Base-by-base conservation (phyloP, 1,140 invertebrate genomes). In the Drosophila busckii region DNA sequence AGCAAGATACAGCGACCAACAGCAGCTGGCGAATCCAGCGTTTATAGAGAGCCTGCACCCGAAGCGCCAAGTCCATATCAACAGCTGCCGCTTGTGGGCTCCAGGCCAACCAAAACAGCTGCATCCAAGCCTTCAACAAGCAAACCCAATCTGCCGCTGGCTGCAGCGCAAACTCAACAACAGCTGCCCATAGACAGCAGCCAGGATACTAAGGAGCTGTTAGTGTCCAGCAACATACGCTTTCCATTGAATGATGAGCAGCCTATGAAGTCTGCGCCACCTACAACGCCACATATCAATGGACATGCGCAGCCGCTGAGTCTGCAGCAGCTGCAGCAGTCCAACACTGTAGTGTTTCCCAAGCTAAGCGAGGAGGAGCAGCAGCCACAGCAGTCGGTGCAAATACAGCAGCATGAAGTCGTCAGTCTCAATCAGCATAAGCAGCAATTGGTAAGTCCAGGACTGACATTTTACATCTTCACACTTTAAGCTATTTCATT, bases 331-430 rank as follows among this genome's bases (percentile, higher is more conserved):
- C 60, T 84, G 6, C 84, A 86, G 10, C 60, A 66, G 34, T 22
- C 62, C n/a, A 87, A 85, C 48, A 65, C 71, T 0, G 78, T 87
- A 1, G 85, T 84, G 4, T 87, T 87, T 9, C 85, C 85, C 20
- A 84, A 84, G 41, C 19, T 59, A 15, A 54, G 49, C 23, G 78
- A 84, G 5, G 75, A 82, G 15, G 25, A 20, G 1, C n/a, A n/a
- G 5, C 16, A 4, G 32, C 29, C 9, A 52, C n/a, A 26, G n/a
- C 12, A 20, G 0, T 59, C 53, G 29, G 69, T 87, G 16, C 75
- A 84, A 44, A 86, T 86, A n/a, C 84, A 86, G 32, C 75, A 87
- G 42, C 83, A 87, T 37, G 76, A 86, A 26, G 84, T 86, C 1
- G 34, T 87, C 4, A 87, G 65, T 16, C 50, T 87, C 9, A 85